Conservation (phyloP, 2,888 invertebrate species). For the Nudaria mundana region DNA sequence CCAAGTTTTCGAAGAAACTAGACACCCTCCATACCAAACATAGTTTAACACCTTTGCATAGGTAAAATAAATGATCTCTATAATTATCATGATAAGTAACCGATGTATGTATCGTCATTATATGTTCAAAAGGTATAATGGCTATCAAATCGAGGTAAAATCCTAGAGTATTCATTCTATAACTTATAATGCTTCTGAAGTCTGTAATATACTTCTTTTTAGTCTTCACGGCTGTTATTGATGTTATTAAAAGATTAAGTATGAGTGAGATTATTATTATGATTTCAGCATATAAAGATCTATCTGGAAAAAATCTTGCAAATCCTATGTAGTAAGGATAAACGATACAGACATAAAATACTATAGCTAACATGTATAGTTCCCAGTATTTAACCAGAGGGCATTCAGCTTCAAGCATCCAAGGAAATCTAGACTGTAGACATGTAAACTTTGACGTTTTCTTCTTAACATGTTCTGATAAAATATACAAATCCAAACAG, state of each 20-base stretch:
- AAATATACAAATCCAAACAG: conserved; percentile 68
- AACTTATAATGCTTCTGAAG: conserved; percentile 58
- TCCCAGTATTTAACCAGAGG: conserved; percentile 74
- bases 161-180: conserved; percentile 67
- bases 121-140: conserved; percentile 73
- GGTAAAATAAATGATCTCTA: conserved; percentile 65
- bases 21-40: conserved; percentile 75
- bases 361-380: conserved; percentile 60
- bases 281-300: conserved; percentile 60
- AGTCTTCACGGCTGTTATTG: conserved; percentile 70
- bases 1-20: conserved; percentile 67
- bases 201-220: conserved; percentile 61
- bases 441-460: conserved; percentile 59
- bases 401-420: conserved; percentile 72
- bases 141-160: conserved; percentile 76
- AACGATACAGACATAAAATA: conserved; percentile 62
- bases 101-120: conserved; percentile 60
- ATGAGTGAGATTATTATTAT: conserved; percentile 61
- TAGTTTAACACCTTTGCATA: conserved; percentile 77
- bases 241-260: conserved; percentile 65
- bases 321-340: conserved; percentile 77
- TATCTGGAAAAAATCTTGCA: conserved; percentile 57
- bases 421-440: conserved; percentile 62
- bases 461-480: conserved; percentile 72
- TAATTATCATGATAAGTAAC: conserved; percentile 60